Evolutionary conservation across 2,113 vertebrate species (phyloP).

Genomic region (Gymnocephalus cernua): DNA sequence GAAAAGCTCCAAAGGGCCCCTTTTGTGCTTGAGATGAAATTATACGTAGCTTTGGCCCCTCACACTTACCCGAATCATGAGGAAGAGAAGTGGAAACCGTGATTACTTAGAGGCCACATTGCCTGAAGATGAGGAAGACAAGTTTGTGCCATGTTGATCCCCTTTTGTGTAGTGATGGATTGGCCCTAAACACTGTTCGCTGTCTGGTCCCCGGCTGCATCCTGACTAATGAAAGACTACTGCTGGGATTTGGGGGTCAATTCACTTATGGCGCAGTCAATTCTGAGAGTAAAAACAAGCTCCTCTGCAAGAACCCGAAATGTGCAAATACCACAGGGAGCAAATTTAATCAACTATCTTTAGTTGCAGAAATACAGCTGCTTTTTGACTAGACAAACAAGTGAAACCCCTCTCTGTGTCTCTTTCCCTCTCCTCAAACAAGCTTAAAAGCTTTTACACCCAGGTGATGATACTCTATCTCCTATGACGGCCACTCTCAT

Average conservation of each 20-base stretch:
- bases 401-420: conserved; percentile 15
- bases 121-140: conserved; percentile 54
- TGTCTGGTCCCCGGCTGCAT: conserved; percentile 66
- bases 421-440: conserved; percentile 32
- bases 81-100: conserved; percentile 39
- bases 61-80: conserved; percentile 33
- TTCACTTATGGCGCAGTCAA: conserved; percentile 74
- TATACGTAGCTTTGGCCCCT: conserved; percentile 32
- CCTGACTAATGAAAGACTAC: conserved; percentile 74
- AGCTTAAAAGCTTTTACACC: conserved; percentile 56
- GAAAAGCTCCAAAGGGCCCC: conserved; percentile 28
- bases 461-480: conserved; percentile 74
- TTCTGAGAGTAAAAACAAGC: conserved; percentile 68
- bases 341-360: conserved; percentile 70
- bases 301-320: conserved; percentile 61
- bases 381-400: conserved; percentile 55
- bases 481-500: conserved; percentile 69
- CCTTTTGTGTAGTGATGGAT: conserved; percentile 65
- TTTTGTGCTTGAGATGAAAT: conserved; percentile 49
- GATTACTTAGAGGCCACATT: conserved; percentile 50
- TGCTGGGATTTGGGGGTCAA: conserved; percentile 75
- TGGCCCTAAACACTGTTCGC: conserved; percentile 64
- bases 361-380: conserved; percentile 55
- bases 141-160: conserved; percentile 49
- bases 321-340: conserved; percentile 71